phyloP scores from a whole-genome alignment of 2,888 invertebrate species.

The Maniola hyperantus region DNA sequence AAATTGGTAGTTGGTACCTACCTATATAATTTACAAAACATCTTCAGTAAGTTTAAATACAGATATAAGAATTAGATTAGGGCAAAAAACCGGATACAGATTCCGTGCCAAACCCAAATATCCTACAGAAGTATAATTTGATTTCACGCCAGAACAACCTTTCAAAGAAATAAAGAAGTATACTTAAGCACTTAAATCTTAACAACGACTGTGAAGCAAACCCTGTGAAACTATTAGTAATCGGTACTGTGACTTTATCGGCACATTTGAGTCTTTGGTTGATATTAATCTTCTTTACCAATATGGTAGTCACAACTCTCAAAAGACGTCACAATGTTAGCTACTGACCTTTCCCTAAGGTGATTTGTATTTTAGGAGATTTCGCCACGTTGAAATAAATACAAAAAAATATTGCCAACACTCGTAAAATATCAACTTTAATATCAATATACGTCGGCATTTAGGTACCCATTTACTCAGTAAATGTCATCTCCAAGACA shows the following conservation, averaged over 20 bases:
- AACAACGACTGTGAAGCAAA: neutral
- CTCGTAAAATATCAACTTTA: neutral
- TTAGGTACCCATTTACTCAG: neutral
- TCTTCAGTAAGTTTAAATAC: neutral
- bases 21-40: slow-evolving; percentile 2
- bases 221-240: neutral
- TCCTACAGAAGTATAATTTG: slow-evolving; percentile 43
- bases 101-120: slow-evolving; percentile 38
- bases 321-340: no score
- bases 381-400: neutral
- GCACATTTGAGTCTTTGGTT: no score
- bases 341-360: no score
- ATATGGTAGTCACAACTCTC: no score
- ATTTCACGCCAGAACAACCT: slow-evolving; percentile 47
- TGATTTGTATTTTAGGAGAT: neutral
- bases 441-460: neutral
- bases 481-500: slow-evolving; percentile 28
- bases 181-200: neutral
- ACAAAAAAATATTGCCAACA: neutral
- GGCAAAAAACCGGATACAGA: slow-evolving; percentile 29
- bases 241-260: neutral
- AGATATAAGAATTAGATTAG: slow-evolving; percentile 8
- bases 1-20: no score
- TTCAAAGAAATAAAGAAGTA: slow-evolving; percentile 20
- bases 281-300: no score